Evolutionary conservation across 1,140 invertebrate species (phyloP), one percentile per base, ranked within the genome.

Genomic region (Achroia grisella): DNA sequence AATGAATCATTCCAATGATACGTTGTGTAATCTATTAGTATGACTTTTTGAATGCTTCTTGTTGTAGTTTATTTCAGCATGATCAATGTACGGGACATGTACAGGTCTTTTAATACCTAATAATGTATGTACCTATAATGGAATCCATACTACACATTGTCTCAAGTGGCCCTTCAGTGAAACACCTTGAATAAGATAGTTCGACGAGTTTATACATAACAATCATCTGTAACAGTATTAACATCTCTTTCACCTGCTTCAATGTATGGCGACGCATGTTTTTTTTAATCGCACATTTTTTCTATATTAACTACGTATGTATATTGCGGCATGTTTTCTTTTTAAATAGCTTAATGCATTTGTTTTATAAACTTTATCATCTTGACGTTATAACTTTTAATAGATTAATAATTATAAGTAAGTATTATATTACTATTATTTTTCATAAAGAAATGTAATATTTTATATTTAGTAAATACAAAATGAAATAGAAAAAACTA

Each of bases 21-120:
- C 44, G 42, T 51, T 17, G 41, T 47, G 65, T 70, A 60, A 65
- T 70, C 70, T 66, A 52, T 42, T 65, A 63, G 63, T 62, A 47
- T 12, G 17, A 23, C 50, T 52, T 30, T 53, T 44, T 44, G 31
- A 67, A 58, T 52, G 66, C 63, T 67, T 67, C 61, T 48, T 62
- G 56, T 71, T 59, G 65, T 66, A 62, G 56, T 52, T 48, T 49
- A 55, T 40, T 39, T 44, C 62, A 66, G 71, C 71, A 74, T 74
- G 71, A 47, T 48, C 42, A 54, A 50, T 61, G 57, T 44, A 45
- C 15, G 42, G 14, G 15, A 44, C 42, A 39, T 50, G 17, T 39
- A 34, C 30, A 31, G 39, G 10, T 29, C 10, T 14, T 3, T 23
- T n/a, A n/a, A n/a, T n/a, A n/a, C n/a, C n/a, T n/a, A n/a, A n/a